Base-by-base conservation (phyloP, 2,113 vertebrate genomes). In the Circaetus gallicus region DNA sequence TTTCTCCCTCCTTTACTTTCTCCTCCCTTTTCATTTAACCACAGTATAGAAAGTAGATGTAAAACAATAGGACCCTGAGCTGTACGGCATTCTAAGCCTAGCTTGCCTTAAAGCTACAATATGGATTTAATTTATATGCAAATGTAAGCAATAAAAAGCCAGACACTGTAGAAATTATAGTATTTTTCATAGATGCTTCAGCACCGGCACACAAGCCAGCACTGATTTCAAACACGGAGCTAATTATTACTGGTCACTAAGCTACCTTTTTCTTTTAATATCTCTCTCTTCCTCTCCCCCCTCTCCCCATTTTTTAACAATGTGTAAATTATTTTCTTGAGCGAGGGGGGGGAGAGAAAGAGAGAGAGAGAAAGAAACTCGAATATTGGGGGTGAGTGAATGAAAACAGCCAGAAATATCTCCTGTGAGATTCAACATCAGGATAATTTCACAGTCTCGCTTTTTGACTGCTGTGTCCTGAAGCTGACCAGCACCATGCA, bases 81-180 rank as follows among this genome's bases (percentile, higher is more conserved):
- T 98, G 98, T 97, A 98, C 94, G 88, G 98, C 97, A 95, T 99
- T 98, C 98, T 99, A 98, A 98, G 98, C 98, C 98, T 87, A 98
- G 98, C 98, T 98, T 99, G 98, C 99, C 99, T 99, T 98, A 99
- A 98, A 99, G 99, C 99, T 98, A 99, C 98, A 99, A 99, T 99
- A 99, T 99, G 98, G 98, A 98, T 99, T 99, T 99, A 99, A 99
- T 99, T 99, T 99, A 99, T 99, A 99, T 99, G 99, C 99, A 99
- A 99, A 99, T 99, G 97, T 98, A 98, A 98, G 99, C 98, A 99
- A 99, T 99, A 99, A 98, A 98, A 99, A 99, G 98, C 97, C 98
- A 98, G 98, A 98, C 99, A 99, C 98, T 98, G 98, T 98, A 98
- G 99, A 99, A 99, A 99, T 99, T 98, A 98, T 96, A 96, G 98